A percentile compares a stretch with the other conserved stretches of the same genome.
Conservation (phyloP, 2,797 vertebrate genomes). For the Ctenosaura bakeri region DNA sequence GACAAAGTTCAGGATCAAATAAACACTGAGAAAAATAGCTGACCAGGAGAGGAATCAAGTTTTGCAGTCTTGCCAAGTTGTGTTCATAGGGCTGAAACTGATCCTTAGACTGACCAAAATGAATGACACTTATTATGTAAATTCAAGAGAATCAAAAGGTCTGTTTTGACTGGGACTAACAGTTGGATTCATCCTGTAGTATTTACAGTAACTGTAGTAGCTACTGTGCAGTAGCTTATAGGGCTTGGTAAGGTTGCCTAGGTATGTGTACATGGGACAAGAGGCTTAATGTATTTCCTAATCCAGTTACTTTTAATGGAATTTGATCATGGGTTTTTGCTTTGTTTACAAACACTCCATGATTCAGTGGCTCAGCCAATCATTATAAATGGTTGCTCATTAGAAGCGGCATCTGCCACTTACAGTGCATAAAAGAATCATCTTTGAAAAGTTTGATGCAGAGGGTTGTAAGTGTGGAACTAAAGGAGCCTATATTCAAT, state of each 20-base stretch:
- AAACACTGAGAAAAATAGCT: too few species aligned
- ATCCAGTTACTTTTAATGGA: not conserved
- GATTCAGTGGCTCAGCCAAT: not conserved
- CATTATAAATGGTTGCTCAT: not conserved
- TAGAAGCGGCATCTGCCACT: not conserved
- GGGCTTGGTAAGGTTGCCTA: not conserved
- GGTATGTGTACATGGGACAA: not conserved
- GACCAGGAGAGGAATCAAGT: too few species aligned
- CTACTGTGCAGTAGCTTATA: not conserved
- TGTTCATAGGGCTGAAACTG: too few species aligned
- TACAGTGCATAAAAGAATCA: not conserved
- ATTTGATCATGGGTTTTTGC: not conserved
- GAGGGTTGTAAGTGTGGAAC: not conserved
- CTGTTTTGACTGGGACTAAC: too few species aligned
- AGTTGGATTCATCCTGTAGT: not conserved
- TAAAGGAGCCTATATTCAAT: not conserved
- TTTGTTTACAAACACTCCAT: not conserved
- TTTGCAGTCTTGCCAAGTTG: too few species aligned
- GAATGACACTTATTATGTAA: too few species aligned
- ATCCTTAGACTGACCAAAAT: too few species aligned
- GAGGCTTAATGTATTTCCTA: not conserved
- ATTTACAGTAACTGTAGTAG: not conserved
- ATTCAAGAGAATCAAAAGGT: too few species aligned
- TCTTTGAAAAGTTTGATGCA: too few species aligned
- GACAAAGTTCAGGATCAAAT: not conserved